These are phyloP conservation scores for Trissolcus brochymenae DNA, from an alignment of 2,888 invertebrate genomes.

Conservation along the genomic window DNA sequence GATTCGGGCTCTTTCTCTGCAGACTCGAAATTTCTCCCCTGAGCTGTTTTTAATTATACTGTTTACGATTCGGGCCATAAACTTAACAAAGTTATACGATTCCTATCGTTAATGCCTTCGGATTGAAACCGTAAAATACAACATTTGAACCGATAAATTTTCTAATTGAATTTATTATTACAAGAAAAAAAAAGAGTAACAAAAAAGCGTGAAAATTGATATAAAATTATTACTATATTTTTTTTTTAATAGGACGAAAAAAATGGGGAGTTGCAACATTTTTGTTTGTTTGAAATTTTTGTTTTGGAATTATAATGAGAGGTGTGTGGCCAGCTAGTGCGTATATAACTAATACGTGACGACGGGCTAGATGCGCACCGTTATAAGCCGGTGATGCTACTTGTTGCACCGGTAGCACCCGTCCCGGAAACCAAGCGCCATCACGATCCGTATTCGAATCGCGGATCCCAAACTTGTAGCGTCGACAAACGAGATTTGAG, in stretches of 20 bases:
- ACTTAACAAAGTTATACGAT: slow-evolving; percentile 8
- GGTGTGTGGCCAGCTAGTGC: slow-evolving; percentile 53
- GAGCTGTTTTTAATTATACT: neutral
- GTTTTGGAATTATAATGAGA: slow-evolving; percentile 44
- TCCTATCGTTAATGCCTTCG: neutral
- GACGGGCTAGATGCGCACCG: slow-evolving; percentile 58
- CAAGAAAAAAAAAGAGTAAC: too few relatives aligned
- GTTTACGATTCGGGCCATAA: slow-evolving; percentile 19
- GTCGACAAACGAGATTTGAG: slow-evolving; percentile 47
- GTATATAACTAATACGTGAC: slow-evolving; percentile 59
- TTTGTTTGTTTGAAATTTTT: slow-evolving; percentile 44
- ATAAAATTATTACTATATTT: too few relatives aligned
- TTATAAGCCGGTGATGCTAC: slow-evolving; percentile 71
- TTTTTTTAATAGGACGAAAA: too few relatives aligned
- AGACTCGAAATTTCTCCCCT: slow-evolving; percentile 1
- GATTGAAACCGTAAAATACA: slow-evolving; percentile 11
- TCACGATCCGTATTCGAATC: slow-evolving; percentile 49
- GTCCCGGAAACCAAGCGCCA: slow-evolving; percentile 63
- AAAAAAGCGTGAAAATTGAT: too few relatives aligned
- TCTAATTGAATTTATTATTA: too few relatives aligned
- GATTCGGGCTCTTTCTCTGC: slow-evolving; percentile 5
- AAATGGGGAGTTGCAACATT: too few relatives aligned
- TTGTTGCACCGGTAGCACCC: slow-evolving; percentile 73
- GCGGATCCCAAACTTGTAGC: slow-evolving; percentile 47
- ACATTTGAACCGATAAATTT: neutral